Base-by-base conservation (phyloP, 2,888 invertebrate genomes). In the Campopleginae sp. region DNA sequence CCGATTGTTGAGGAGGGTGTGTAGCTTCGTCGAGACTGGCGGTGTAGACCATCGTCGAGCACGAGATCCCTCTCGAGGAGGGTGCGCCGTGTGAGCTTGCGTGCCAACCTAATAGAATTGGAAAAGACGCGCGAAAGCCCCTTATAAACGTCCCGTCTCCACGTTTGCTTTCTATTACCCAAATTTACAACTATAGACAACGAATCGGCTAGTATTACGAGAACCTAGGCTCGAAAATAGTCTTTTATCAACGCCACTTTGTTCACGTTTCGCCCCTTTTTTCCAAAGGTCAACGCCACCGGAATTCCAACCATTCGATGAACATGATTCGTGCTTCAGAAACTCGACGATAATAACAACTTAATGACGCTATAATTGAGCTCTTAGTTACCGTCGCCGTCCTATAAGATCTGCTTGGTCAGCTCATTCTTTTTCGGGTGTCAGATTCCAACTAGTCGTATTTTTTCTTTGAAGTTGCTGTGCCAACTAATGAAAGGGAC, bases 51-150 rank as follows among this genome's bases (percentile, higher is more conserved):
- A 71, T 80, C 82, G 71, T 82, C 82, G 66, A 80, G 66, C 80
- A 76, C 76, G 80, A 61, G 27, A 79, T 58, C 44, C 63, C 23
- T 42, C 44, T 19, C 65, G 31, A 48, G 58, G 65, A 80, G 85
- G 85, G 86, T 74, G 86, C 48, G 77, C 83, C 87, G 19, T 48
- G 74, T 58, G 61, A 77, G 81, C 81, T 86, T 85, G 87, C 88
- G 86, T 88, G 86, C 84, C 63, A 75, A 70, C 85, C 84, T 87
- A 87, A 88, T 87, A 87, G 87, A 88, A 88, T 88, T 86, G 87
- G 86, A 84, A 84, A 86, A 86, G 86, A 85, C 86, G 87, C 86
- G 85, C 68, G 80, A 74, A 44, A 86, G 75, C 76, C 81, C 89
- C 80, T 84, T 71, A 66, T 63, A 72, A 48, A 80, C 80, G 61